Evolutionary conservation across 1,140 invertebrate species (phyloP).

Genomic region (Rhizoglyphus robini): DNA sequence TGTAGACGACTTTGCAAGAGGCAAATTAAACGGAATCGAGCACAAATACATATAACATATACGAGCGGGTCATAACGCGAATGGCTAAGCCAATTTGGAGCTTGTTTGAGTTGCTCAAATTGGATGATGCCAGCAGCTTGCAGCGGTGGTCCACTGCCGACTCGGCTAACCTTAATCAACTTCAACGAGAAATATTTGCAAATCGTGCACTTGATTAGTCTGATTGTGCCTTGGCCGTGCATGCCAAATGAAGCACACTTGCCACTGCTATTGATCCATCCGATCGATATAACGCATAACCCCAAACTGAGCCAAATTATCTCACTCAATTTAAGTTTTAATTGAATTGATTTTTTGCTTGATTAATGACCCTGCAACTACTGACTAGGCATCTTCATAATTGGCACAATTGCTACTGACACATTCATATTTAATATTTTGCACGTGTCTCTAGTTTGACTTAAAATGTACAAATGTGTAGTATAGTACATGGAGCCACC

Average conservation of each 20-base stretch:
- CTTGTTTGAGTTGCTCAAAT: not conserved
- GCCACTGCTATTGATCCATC: not conserved
- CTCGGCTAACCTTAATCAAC: not conserved
- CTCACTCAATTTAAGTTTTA: conserved; percentile 12
- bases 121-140: not conserved
- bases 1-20: not conserved
- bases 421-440: too few relatives aligned
- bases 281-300: not conserved
- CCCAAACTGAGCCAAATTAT: too few relatives aligned
- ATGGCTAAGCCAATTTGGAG: not conserved
- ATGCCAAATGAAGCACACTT: not conserved
- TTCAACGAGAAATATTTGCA: conserved; percentile 1
- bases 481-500: too few relatives aligned
- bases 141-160: not conserved
- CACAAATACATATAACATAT: not conserved
- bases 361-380: not conserved
- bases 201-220: conserved; percentile 10
- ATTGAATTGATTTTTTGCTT: conserved; percentile 3
- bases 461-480: too few relatives aligned
- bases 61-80: not conserved
- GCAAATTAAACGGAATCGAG: not conserved
- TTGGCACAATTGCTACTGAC: too few relatives aligned
- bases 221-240: not conserved
- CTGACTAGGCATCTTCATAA: too few relatives aligned
- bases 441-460: too few relatives aligned